These are phyloP conservation scores for Leptobrachium ailaonicum DNA, from an alignment of 2,113 vertebrate genomes.

Conservation along the genomic window DNA sequence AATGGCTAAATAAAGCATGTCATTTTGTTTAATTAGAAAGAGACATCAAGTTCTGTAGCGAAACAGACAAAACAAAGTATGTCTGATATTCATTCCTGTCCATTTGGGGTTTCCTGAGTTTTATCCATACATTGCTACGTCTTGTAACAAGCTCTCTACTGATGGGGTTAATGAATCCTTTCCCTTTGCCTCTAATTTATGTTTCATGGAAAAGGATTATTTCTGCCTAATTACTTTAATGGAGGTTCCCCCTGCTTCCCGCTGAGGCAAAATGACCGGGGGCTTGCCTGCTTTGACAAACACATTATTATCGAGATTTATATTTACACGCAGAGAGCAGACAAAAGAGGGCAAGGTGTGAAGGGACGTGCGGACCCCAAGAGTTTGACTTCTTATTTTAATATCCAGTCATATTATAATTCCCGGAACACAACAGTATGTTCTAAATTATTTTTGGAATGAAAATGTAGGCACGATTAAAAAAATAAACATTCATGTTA, in stretches of 20 bases:
- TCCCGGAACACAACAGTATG: too few relatives aligned
- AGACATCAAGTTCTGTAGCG: too few relatives aligned
- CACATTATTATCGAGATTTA: conserved; percentile 46
- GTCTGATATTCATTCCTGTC: too few relatives aligned
- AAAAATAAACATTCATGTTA: too few relatives aligned
- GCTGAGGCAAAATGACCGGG: conserved; percentile 39
- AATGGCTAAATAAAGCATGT: too few relatives aligned
- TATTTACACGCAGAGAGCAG: conserved; percentile 35
- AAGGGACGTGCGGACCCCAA: background rate
- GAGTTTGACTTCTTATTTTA: background rate
- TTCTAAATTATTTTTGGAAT: too few relatives aligned
- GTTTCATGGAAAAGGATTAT: conserved; percentile 46
- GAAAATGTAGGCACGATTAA: too few relatives aligned
- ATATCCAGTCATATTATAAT: background rate
- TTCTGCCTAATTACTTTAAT: conserved; percentile 50
- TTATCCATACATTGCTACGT: background rate
- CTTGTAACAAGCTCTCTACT: background rate
- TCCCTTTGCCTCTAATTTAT: conserved; percentile 33
- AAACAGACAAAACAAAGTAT: too few relatives aligned
- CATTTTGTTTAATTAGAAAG: too few relatives aligned
- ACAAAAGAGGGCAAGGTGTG: conserved; percentile 23
- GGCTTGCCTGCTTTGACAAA: conserved; percentile 38
- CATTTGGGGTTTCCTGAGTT: too few relatives aligned
- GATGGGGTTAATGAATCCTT: conserved; percentile 27
- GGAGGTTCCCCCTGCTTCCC: conserved; percentile 28